phyloP scores from a whole-genome alignment of 2,888 invertebrate species.

The Nowickia ferox region DNA sequence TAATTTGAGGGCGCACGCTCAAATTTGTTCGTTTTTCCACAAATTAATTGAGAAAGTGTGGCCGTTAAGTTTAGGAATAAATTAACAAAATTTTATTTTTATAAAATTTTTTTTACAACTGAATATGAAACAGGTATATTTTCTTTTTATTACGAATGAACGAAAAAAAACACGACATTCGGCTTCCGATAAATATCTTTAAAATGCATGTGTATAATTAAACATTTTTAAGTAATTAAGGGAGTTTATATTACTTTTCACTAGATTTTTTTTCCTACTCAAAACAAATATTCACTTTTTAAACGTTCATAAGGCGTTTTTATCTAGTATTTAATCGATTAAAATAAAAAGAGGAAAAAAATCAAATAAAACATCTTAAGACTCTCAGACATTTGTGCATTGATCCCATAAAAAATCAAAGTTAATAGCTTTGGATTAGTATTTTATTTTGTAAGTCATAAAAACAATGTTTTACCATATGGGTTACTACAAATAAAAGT shows the following conservation, averaged over 20 bases:
- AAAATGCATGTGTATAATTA: constrained; percentile 17
- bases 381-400: constrained; percentile 50
- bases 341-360: constrained; percentile 12
- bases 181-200: constrained; percentile 62
- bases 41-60: constrained; percentile 57
- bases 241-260: constrained; percentile 36
- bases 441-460: constrained; percentile 51
- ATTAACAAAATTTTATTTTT: background rate
- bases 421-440: constrained; percentile 60
- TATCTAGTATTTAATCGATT: constrained; percentile 30
- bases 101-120: background rate
- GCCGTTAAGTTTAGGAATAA: constrained; percentile 32
- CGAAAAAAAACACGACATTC: constrained; percentile 36
- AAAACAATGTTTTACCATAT: constrained; percentile 57
- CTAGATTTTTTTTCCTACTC: constrained; percentile 8
- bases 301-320: background rate
- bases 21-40: constrained; percentile 37
- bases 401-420: constrained; percentile 64
- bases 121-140: constrained; percentile 26
- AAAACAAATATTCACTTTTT: background rate
- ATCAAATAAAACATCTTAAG: background rate
- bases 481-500: constrained; percentile 15
- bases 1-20: background rate
- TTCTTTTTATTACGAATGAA: constrained; percentile 12
- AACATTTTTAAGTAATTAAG: constrained; percentile 51